These are phyloP conservation scores for Sebastes glaucus DNA, from an alignment of 2,797 vertebrate genomes.

Conservation along the genomic window DNA sequence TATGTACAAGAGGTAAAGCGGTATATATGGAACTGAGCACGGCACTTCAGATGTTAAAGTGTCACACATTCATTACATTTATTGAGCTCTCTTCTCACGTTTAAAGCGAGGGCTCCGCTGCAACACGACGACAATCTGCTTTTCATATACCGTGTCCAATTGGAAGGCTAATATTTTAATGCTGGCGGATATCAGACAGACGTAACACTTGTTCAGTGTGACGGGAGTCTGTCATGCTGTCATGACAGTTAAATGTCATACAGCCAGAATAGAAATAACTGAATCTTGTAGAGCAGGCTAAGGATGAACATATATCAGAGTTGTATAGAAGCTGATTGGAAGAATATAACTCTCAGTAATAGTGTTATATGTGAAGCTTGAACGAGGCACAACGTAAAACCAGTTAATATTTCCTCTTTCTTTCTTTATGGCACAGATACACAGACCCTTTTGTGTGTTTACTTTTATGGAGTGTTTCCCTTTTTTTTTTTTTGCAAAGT, in stretches of 20 bases:
- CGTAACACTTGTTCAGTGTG: conserved; percentile 15
- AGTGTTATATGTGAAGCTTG: not conserved
- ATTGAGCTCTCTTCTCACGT: conserved; percentile 84
- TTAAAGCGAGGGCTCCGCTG: conserved; percentile 80
- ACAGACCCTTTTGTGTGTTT: conserved; percentile 9
- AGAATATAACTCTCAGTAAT: not conserved
- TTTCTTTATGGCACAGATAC: not conserved
- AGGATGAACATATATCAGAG: not conserved
- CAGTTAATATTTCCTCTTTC: not conserved
- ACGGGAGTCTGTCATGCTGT: not conserved
- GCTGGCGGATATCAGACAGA: conserved; percentile 83
- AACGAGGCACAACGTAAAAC: not conserved
- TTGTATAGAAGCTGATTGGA: not conserved
- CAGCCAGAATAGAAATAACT: not conserved
- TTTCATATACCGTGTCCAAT: conserved; percentile 88
- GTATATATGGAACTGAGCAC: conserved; percentile 79
- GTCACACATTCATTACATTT: conserved; percentile 89
- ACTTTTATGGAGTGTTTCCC: conserved; percentile 24
- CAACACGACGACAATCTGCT: conserved; percentile 75
- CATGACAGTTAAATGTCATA: not conserved
- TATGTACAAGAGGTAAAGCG: conserved; percentile 74
- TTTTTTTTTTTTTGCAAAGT: not conserved
- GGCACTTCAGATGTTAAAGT: conserved; percentile 83
- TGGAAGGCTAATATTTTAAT: conserved; percentile 89
- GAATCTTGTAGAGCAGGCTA: not conserved